Evolutionary conservation across 2,797 vertebrate genomes (phyloP), one percentile per base, ranked within the genome.

Genomic region (Coregonus sp.): DNA sequence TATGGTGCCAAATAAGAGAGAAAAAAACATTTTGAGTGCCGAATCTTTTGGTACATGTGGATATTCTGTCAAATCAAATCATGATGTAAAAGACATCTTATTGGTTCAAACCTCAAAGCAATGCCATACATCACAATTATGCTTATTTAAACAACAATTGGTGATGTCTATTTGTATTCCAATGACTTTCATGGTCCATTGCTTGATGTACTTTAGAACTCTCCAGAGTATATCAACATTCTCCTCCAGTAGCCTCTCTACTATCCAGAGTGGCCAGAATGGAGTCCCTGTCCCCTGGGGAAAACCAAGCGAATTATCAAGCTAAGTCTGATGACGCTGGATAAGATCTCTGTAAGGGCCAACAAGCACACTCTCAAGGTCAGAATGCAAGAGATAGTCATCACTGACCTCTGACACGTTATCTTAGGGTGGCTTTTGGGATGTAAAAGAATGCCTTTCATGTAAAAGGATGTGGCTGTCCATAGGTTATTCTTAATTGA

Each of bases 291-390:
- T 77, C 61, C 73, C 52, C 68, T 52, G 63, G 78, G 65, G 78
- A 67, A 80, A 85, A 35, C 65, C 31, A 86, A 87, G 66, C 67
- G 50, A 25, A 70, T 85, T 82, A 85, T 81, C 75, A 77, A 52
- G 1, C 29, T 15, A 12, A 67, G 29, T 33, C 65, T 9, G 79
- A 74, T 73, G 75, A 74, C 20, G 16, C 20, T 33, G 0, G 86
- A 91, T 87, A 81, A 65, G 25, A 79, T 87, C 86, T 84, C 72
- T 82, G 76, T 75, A 74, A 72, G 75, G 77, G 69, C 68, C 18
- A 56, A 83, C 85, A 86, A 81, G 84, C 85, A 81, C 80, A 79
- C 70, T 74, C 31, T 83, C 83, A 89, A 88, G 87, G 87, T 87
- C 87, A 83, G 79, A 75, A 73, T 70, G 77, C 52, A 25, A 4